Percentiles rank a stretch among this genome's conserved stretches.
phyloP scores from a whole-genome alignment of 2,113 vertebrate species.

The Oncorhynchus keta region DNA sequence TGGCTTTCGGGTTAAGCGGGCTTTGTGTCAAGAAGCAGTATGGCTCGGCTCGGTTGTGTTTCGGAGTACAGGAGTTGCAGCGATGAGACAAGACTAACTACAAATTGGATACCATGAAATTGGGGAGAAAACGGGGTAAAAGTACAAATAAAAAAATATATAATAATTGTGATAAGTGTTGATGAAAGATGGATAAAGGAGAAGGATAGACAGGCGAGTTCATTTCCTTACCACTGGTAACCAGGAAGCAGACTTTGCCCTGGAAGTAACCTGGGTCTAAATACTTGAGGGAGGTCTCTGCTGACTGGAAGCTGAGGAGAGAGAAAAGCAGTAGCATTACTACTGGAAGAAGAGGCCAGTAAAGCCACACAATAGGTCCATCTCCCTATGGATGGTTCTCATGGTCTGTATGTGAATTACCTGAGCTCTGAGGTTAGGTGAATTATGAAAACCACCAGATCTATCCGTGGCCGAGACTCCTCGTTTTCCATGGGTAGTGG shows the following conservation, averaged over 20 bases:
- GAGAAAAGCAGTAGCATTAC: neutral
- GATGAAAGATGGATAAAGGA: neutral
- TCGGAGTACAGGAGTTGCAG: no score
- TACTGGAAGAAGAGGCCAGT: neutral
- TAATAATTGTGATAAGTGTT: neutral
- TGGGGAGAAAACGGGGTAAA: no score
- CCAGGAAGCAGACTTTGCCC: constrained; percentile 78
- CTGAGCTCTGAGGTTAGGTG: constrained; percentile 70
- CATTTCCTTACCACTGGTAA: constrained; percentile 65
- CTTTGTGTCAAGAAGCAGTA: no score
- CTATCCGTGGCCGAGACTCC: constrained; percentile 69
- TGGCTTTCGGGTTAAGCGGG: no score
- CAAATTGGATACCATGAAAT: no score
- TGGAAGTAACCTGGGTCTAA: constrained; percentile 72
- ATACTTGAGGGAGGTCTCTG: constrained; percentile 64
- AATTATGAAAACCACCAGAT: constrained; percentile 76
- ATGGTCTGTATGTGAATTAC: constrained; percentile 36
- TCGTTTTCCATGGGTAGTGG: constrained; percentile 70
- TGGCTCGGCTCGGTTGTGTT: no score
- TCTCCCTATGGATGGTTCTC: neutral
- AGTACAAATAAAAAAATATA: no score
- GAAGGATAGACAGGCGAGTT: neutral
- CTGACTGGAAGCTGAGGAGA: constrained; percentile 60
- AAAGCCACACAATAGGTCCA: neutral
- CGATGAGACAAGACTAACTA: no score